These are phyloP conservation scores for Pollenia labialis DNA, from an alignment of 2,888 invertebrate genomes.

Conservation along the genomic window DNA sequence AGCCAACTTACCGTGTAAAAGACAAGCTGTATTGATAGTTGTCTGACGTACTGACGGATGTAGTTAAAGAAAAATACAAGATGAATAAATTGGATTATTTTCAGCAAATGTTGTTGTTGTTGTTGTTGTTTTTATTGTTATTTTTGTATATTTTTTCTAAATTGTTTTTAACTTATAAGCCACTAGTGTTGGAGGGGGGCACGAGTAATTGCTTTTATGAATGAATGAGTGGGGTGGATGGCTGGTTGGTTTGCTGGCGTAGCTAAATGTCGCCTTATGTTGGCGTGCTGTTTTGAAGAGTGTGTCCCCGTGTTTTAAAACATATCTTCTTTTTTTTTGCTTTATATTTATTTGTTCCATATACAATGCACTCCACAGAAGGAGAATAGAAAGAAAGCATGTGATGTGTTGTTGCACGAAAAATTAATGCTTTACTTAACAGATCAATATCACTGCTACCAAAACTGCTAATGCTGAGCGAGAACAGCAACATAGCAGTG, in stretches of 20 bases:
- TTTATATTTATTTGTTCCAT: conserved; percentile 39
- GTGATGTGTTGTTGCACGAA: conserved; percentile 46
- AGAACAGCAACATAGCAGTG: conserved; percentile 1
- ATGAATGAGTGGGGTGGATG: conserved; percentile 52
- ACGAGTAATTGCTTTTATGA: conserved; percentile 63
- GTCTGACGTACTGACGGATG: conserved; percentile 12
- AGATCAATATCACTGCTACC: conserved; percentile 62
- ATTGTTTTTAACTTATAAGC: conserved; percentile 5
- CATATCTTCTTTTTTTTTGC: not conserved
- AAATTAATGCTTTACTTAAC: conserved; percentile 54
- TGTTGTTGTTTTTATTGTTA: conserved; percentile 58
- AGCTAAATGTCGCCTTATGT: conserved; percentile 54
- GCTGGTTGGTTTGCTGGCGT: conserved; percentile 2
- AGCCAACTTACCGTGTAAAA: not conserved
- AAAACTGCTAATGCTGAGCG: not conserved
- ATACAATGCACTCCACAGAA: not conserved
- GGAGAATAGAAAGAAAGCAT: conserved; percentile 37
- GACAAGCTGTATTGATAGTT: not conserved
- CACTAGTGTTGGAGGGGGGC: conserved; percentile 40
- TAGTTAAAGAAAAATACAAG: conserved; percentile 45
- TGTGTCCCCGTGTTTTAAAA: conserved; percentile 33
- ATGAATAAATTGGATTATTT: conserved; percentile 73
- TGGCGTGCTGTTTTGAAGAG: conserved; percentile 19
- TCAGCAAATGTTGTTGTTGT: conserved; percentile 69
- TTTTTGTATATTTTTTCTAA: not conserved